These are phyloP conservation scores for Monochamus saltuarius DNA, from an alignment of 1,140 invertebrate genomes.

Conservation along the genomic window DNA sequence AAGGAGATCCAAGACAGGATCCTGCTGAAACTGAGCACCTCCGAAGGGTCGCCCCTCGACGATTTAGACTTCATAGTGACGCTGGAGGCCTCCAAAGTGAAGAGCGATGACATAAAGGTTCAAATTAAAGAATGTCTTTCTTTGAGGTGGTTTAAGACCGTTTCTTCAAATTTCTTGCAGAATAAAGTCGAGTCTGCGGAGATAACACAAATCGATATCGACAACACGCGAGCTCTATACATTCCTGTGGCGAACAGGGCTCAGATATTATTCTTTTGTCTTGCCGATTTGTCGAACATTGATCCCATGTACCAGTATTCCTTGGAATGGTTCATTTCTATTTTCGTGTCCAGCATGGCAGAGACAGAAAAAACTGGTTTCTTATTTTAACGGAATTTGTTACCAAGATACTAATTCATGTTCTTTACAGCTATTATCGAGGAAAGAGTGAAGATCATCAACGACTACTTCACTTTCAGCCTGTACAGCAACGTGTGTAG, in stretches of 20 bases:
- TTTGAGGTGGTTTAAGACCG: background rate
- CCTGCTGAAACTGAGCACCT: conserved; percentile 62
- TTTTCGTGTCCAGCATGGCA: conserved; percentile 68
- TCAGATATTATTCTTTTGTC: conserved; percentile 73
- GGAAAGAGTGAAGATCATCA: conserved; percentile 64
- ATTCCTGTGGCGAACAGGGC: conserved; percentile 70
- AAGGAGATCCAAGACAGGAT: conserved; percentile 70
- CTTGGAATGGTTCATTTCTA: conserved; percentile 71
- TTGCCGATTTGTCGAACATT: conserved; percentile 68
- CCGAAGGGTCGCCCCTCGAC: conserved; percentile 68
- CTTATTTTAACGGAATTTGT: too few relatives aligned
- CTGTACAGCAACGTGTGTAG: conserved; percentile 70
- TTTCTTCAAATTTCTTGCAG: conserved; percentile 28
- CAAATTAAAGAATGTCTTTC: too few relatives aligned
- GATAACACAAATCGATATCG: conserved; percentile 68
- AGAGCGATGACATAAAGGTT: conserved; percentile 70
- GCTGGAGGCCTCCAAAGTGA: conserved; percentile 65
- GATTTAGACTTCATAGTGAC: conserved; percentile 70
- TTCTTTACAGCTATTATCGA: conserved; percentile 61
- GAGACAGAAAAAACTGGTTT: conserved; percentile 61
- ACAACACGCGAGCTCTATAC: conserved; percentile 67
- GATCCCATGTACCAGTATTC: conserved; percentile 82
- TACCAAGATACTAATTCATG: too few relatives aligned
- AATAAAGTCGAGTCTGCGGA: conserved; percentile 61
- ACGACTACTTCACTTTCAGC: conserved; percentile 66